Evolutionary conservation across 2,797 vertebrate species (phyloP).

Genomic region (Melanotaenia parkinsoni): DNA sequence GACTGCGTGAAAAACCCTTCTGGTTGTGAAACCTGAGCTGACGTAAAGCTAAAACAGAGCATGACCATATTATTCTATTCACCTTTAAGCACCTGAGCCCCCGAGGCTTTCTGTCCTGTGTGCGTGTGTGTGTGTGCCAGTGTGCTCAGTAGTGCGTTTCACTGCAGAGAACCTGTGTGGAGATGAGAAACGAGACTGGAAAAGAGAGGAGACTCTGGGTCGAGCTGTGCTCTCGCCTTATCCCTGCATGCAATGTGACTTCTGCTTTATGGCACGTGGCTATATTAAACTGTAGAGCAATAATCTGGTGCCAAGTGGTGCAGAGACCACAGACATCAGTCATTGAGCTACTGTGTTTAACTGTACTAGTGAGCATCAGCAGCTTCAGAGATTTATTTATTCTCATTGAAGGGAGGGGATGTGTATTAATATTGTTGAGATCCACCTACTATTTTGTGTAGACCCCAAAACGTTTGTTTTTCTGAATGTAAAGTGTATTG

Average conservation of each 20-base stretch:
- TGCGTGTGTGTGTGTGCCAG: constrained; percentile 27
- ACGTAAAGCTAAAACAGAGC: constrained; percentile 64
- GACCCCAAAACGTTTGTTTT: not conserved
- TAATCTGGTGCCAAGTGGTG: constrained; percentile 83
- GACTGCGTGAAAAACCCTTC: constrained; percentile 41
- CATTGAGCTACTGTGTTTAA: constrained; percentile 56
- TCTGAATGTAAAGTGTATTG: not conserved
- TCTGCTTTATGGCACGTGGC: constrained; percentile 80
- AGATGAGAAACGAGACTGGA: constrained; percentile 62
- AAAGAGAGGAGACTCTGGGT: constrained; percentile 52
- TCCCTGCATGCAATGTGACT: constrained; percentile 66
- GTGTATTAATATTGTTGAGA: not conserved
- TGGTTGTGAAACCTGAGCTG: constrained; percentile 68
- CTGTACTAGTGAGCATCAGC: constrained; percentile 46
- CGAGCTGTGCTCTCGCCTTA: constrained; percentile 42
- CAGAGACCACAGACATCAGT: constrained; percentile 76
- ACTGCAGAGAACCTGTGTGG: constrained; percentile 49
- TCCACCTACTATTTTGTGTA: not conserved
- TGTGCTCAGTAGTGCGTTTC: constrained; percentile 56
- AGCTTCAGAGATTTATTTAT: constrained; percentile 38
- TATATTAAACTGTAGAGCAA: constrained; percentile 79
- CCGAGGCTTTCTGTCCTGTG: constrained; percentile 35
- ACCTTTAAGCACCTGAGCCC: constrained; percentile 70
- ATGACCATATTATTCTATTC: constrained; percentile 62
- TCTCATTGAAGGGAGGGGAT: not conserved